These are phyloP conservation scores for Cantharis flavilabris DNA, from an alignment of 2,888 invertebrate species.

Conservation along the genomic window DNA sequence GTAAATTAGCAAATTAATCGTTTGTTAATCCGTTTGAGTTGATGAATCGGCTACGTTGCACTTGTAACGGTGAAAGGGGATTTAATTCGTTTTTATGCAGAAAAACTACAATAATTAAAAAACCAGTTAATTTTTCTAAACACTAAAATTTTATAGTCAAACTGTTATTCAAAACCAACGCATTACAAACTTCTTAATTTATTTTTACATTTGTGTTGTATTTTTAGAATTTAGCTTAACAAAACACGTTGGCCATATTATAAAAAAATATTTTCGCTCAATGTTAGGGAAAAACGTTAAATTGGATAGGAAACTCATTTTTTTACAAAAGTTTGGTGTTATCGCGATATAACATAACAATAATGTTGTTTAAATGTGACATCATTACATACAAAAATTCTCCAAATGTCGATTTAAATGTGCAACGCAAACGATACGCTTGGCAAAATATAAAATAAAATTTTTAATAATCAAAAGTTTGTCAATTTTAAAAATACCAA, in stretches of 20 bases:
- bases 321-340: not conserved
- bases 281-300: not conserved
- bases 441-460: not conserved
- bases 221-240: not conserved
- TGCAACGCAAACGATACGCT: not conserved
- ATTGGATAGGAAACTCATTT: not conserved
- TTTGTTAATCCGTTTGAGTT: not conserved
- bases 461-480: not conserved
- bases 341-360: not conserved
- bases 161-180: not conserved
- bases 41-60: not conserved
- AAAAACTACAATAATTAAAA: not conserved
- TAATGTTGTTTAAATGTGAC: not conserved
- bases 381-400: not conserved
- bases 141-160: not conserved
- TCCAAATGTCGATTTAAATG: not conserved
- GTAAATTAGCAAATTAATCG: not conserved
- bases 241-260: not conserved
- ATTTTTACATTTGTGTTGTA: not conserved
- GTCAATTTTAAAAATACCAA: not conserved
- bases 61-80: not conserved
- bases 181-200: not conserved
- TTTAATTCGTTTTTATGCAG: not conserved
- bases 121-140: not conserved
- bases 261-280: not conserved